phyloP scores from a whole-genome alignment of 1,140 invertebrate species.

The Sycophila sp. region DNA sequence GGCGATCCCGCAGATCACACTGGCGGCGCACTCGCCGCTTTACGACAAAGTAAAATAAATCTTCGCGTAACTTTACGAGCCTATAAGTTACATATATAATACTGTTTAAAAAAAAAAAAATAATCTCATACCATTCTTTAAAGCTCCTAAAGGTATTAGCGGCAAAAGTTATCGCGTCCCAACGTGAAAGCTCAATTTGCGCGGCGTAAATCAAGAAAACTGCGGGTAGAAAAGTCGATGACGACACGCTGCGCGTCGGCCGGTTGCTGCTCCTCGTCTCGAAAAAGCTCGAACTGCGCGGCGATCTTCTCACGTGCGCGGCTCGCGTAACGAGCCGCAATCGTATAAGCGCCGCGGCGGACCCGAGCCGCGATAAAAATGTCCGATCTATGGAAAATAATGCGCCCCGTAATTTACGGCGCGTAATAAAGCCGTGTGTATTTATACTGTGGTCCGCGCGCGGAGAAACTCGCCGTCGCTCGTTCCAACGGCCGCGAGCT shows the following conservation, averaged over 20 bases:
- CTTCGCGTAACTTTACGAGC: background rate
- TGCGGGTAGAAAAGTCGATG: background rate
- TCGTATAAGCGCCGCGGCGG: background rate
- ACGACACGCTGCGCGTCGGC: background rate
- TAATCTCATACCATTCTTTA: no score
- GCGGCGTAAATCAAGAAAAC: background rate
- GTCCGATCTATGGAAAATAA: slow-evolving; percentile 43
- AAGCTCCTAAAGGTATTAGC: no score
- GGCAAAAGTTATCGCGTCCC: no score
- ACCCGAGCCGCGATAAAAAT: slow-evolving; percentile 32
- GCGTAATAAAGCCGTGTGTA: slow-evolving; percentile 42
- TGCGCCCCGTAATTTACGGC: slow-evolving; percentile 38
- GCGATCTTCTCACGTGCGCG: slow-evolving; percentile 15
- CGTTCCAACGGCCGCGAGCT: background rate
- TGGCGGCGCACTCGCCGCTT: no score
- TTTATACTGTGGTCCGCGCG: slow-evolving; percentile 19
- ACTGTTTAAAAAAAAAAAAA: no score
- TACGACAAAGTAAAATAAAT: slow-evolving; percentile 10
- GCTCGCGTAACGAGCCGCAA: background rate
- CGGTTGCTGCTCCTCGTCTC: no score
- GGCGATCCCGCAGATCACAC: no score
- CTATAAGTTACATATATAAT: slow-evolving; percentile 15
- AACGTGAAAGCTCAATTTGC: background rate
- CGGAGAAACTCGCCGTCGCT: background rate
- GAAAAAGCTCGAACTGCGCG: no score